phyloP scores from a whole-genome alignment of 2,888 invertebrate genomes.

The Aleiodes leptofemur region DNA sequence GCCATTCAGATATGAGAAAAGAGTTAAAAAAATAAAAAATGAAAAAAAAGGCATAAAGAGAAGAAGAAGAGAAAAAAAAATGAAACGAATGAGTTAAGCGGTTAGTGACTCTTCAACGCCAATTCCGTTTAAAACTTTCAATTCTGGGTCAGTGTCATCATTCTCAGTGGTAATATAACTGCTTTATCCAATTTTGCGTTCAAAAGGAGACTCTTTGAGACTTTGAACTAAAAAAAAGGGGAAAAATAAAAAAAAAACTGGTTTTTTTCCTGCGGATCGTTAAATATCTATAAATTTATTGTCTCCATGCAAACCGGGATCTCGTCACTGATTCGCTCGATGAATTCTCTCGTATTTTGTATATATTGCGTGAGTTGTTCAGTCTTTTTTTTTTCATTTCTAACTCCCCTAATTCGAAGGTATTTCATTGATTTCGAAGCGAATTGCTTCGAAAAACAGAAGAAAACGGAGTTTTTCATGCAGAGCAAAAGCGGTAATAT shows the following conservation, averaged over 20 bases:
- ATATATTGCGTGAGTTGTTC: conserved; percentile 18
- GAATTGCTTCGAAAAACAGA: not conserved
- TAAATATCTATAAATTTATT: conserved; percentile 38
- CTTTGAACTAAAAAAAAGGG: conserved; percentile 9
- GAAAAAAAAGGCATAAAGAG: not conserved
- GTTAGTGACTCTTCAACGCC: conserved; percentile 67
- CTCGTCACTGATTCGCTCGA: conserved; percentile 39
- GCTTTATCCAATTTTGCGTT: conserved; percentile 22
- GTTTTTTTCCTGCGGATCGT: conserved; percentile 33
- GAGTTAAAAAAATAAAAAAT: not conserved
- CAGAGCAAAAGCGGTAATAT: not conserved
- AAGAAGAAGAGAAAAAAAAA: conserved; percentile 50
- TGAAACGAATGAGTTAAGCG: conserved; percentile 69
- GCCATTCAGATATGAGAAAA: conserved; percentile 50
- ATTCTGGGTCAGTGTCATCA: conserved; percentile 68
- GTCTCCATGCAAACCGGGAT: conserved; percentile 40
- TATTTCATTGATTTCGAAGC: not conserved
- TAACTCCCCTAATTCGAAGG: not conserved
- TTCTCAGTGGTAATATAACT: conserved; percentile 37
- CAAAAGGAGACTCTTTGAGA: not conserved
- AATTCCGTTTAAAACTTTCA: conserved; percentile 42
- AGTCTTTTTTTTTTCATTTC: conserved; percentile 8
- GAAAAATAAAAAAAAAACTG: conserved; percentile 15
- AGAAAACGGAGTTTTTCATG: not conserved
- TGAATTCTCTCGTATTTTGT: conserved; percentile 12